These are phyloP conservation scores for Xiphophorus hellerii DNA, from an alignment of 2,113 vertebrate species.

Conservation along the genomic window DNA sequence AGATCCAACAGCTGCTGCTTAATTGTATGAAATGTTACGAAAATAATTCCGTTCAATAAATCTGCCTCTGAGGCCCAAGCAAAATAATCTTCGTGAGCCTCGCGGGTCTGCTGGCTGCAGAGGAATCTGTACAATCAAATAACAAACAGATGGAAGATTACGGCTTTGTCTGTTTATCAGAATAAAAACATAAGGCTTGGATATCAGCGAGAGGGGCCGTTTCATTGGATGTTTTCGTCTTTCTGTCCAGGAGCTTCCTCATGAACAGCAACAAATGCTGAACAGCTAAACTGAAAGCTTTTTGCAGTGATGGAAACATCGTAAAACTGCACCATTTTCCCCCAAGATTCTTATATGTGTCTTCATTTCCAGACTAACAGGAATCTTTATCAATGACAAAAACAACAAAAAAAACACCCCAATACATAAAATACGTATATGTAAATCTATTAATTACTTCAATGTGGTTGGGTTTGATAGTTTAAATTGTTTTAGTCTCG, in stretches of 20 bases:
- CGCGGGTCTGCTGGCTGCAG: constrained; percentile 14
- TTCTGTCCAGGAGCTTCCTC: not conserved
- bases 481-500: too few species aligned
- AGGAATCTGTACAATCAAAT: constrained; percentile 2
- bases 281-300: not conserved
- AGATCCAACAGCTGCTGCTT: not conserved
- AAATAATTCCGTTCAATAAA: constrained; percentile 17
- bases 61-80: not conserved
- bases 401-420: too few species aligned
- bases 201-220: not conserved
- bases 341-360: too few species aligned
- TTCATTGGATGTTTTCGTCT: constrained; percentile 13
- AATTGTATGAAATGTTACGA: constrained; percentile 16
- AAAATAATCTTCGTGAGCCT: not conserved
- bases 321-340: too few species aligned
- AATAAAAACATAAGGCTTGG: constrained; percentile 19
- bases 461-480: too few species aligned
- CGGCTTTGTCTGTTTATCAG: constrained; percentile 8
- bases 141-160: constrained; percentile 25
- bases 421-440: too few species aligned
- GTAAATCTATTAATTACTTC: too few species aligned
- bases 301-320: too few species aligned
- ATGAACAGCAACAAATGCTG: not conserved
- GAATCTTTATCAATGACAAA: too few species aligned
- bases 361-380: too few species aligned